A percentile compares a stretch with the other conserved stretches of the same genome.
phyloP scores from a whole-genome alignment of 2,888 invertebrate genomes.

The Desoria tigrina region DNA sequence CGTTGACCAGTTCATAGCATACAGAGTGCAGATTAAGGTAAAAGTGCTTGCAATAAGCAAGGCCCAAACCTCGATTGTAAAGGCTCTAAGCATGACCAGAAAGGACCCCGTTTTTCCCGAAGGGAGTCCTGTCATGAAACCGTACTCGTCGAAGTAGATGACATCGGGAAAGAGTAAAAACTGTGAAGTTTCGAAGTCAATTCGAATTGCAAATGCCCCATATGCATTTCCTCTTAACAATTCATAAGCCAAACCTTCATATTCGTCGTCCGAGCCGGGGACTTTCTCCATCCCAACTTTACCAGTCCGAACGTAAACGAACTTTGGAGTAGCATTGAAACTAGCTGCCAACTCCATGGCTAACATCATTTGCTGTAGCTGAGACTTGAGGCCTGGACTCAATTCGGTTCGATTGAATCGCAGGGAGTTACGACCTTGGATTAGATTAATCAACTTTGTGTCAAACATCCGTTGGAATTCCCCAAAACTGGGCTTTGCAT shows the following conservation, averaged over 20 bases:
- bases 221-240: neutral
- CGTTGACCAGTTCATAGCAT: neutral
- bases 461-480: neutral
- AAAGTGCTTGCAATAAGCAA: no score
- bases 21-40: neutral
- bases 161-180: neutral
- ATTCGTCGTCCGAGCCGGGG: neutral
- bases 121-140: neutral
- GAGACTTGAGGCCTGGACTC: neutral
- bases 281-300: neutral
- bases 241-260: slow-evolving; percentile 1
- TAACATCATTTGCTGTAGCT: no score
- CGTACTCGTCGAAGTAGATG: neutral
- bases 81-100: neutral
- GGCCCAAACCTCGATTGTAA: slow-evolving; percentile 2
- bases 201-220: neutral
- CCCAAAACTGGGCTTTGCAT: neutral
- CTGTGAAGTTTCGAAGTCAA: neutral
- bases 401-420: neutral
- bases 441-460: neutral
- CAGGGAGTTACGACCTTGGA: neutral
- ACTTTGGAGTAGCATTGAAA: neutral
- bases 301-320: neutral
- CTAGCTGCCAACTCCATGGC: neutral
- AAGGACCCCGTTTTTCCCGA: neutral